Evolutionary conservation across 2,888 invertebrate species (phyloP).

Genomic region (Tenthredo mesomela): DNA sequence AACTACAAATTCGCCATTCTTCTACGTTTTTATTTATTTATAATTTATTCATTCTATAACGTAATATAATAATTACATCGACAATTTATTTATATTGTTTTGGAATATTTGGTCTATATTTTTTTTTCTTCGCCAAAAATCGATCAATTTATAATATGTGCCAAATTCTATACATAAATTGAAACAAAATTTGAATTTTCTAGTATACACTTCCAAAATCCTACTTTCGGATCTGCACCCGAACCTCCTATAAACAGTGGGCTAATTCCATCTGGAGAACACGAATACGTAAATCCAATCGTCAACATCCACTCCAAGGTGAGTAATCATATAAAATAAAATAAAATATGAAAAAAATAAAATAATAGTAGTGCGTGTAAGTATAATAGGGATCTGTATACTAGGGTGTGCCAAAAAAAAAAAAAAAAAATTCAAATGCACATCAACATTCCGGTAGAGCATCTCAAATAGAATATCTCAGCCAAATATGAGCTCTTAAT

Average conservation of each 20-base stretch:
- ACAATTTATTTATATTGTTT: background rate
- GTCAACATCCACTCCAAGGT: slow-evolving; percentile 49
- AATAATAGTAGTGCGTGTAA: background rate
- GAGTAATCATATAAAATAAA: background rate
- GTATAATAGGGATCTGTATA: background rate
- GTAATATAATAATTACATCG: background rate
- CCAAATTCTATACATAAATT: background rate
- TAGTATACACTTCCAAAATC: slow-evolving; percentile 75
- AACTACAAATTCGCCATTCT: slow-evolving; percentile 3
- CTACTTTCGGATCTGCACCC: slow-evolving; percentile 66
- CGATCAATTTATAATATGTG: background rate
- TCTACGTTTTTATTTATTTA: background rate
- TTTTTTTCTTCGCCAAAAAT: background rate
- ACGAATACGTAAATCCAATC: slow-evolving; percentile 74
- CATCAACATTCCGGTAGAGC: too few relatives aligned
- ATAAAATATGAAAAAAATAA: background rate
- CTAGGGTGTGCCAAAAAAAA: too few relatives aligned
- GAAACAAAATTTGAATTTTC: slow-evolving; percentile 50
- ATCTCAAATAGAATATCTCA: too few relatives aligned
- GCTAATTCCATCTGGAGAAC: slow-evolving; percentile 69
- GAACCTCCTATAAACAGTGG: slow-evolving; percentile 59
- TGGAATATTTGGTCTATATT: background rate
- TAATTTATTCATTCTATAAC: too few relatives aligned
- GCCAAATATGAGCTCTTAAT: too few relatives aligned
- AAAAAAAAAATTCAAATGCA: too few relatives aligned